Evolutionary conservation across 2,888 invertebrate genomes (phyloP), one percentile per base, ranked within the genome.

Genomic region (Dioctria linearis): DNA sequence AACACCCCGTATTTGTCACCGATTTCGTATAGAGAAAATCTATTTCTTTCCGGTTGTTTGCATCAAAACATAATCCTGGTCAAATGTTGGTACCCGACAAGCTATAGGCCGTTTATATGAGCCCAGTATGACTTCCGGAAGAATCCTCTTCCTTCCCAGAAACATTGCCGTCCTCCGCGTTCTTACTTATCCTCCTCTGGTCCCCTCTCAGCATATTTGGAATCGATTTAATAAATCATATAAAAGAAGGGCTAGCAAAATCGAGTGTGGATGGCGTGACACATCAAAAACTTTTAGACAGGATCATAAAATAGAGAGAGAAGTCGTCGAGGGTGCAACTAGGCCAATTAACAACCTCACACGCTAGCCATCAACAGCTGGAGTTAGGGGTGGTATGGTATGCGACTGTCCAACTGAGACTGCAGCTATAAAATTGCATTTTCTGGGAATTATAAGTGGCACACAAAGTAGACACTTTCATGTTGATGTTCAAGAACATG

Each of bases 161-260:
- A 25, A 25, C 25, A 25, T 25, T 2, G 5, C 5, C 61, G 25
- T 75, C 59, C n/a, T n/a, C n/a, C n/a, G n/a, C 75, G 39, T 8
- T 25, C 11, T 25, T 49, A 54, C 54, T 51, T 51, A 51, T 37
- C 0, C 25, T 25, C 25, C 25, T n/a, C 37, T n/a, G 39, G 69
- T 71, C 71, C 71, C 71, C 40, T 25, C 25, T 51, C 51, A 49
- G 40, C n/a, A 25, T n/a, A n/a, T 13, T 51, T 66, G 13, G 79
- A 54, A 79, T 79, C 79, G 79, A 79, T 79, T 79, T 79, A 79
- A 79, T 79, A 79, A 67, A 79, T 79, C 79, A 67, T 67, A 57
- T 54, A 42, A n/a, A 25, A 61, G 49, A 37, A 49, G 61, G 61
- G 61, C 57, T 43, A 8, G 8, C 46, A 39, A 37, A 39, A 39